Evolutionary conservation across 2,797 vertebrate species (phyloP), one percentile per base, ranked within the genome.

Genomic region (Aselliscus stoliczkanus): DNA sequence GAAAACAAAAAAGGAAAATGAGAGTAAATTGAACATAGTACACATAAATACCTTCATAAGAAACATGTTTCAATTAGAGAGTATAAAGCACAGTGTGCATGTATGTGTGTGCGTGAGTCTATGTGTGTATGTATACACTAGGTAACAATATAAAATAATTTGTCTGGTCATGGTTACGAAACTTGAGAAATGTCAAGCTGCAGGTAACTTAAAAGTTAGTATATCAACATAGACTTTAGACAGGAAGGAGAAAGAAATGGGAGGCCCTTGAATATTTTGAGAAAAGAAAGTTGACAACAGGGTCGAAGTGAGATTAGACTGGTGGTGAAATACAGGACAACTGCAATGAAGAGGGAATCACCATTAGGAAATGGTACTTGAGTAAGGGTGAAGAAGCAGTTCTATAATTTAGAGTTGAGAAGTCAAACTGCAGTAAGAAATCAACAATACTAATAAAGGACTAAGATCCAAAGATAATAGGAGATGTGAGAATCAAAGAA

Each of bases 341-440:
- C 0, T 88, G 20, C 34, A 39, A 7, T 85, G 27, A 86, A 64
- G 23, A 10, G 90, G 10, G 87, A 93, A 70, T 54, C 77, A n/a
- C 25, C 4, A 77, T 60, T 76, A 69, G 11, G 20, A 79, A 64
- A 75, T 12, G 52, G 5, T n/a, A 67, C 5, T 72, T 82, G 29
- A 56, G 9, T 76, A 47, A 21, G 2, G 4, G 7, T n/a, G 54
- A 85, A 89, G 58, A 88, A 54, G 67, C 4, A 75, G 12, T 56
- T 87, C 15, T 44, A 34, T 4, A 60, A 29, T 12, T 65, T 88
- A 29, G 21, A 64, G 60, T 25, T 25, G 21, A 79, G 17, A 88
- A 75, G 13, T 96, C 56, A 54, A 69, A 92, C 2, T 73, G 44
- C 13, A 86, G 23, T 69, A 17, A 96, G 12, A 80, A 67, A 77